Evolutionary conservation across 2,888 invertebrate species (phyloP).

Genomic region (Dyspetes luteomarginatus): DNA sequence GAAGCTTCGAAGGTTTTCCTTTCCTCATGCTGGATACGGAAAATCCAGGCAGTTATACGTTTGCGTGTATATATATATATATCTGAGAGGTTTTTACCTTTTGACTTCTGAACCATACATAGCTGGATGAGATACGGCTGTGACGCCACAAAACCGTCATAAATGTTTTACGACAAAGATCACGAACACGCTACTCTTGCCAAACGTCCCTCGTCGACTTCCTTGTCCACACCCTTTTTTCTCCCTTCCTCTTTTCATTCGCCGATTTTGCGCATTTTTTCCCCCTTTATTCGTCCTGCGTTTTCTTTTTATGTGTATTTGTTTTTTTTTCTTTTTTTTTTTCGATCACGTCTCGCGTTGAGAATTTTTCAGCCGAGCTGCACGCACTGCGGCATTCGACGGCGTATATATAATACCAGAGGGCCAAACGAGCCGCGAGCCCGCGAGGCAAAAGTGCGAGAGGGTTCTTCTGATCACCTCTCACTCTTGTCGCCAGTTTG

Average conservation of each 20-base stretch:
- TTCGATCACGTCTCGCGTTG: conserved; percentile 21
- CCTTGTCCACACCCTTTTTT: not conserved
- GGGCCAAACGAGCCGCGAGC: not conserved
- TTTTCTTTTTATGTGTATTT: conserved; percentile 15
- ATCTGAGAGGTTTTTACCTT: conserved; percentile 1
- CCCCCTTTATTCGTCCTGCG: not conserved
- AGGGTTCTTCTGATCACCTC: not conserved
- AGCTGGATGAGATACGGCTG: conserved; percentile 24
- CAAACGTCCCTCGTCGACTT: conserved; percentile 40
- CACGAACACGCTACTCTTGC: conserved; percentile 4
- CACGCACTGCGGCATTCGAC: conserved; percentile 10
- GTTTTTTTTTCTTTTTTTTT: conserved; percentile 19
- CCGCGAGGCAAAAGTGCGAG: conserved; percentile 27
- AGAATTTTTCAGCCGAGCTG: conserved; percentile 41
- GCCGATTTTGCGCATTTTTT: conserved; percentile 31
- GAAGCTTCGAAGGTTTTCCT: conserved; percentile 2
- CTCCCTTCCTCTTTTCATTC: conserved; percentile 14
- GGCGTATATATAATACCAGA: conserved; percentile 23
- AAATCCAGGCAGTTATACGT: not conserved
- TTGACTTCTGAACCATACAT: conserved; percentile 22
- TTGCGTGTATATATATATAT: not conserved
- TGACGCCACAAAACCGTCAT: conserved; percentile 45
- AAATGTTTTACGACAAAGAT: conserved; percentile 57
- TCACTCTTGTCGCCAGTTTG: conserved; percentile 7
- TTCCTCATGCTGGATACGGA: not conserved